Conservation (phyloP, 2,797 vertebrate species). For the Tapera naevia region DNA sequence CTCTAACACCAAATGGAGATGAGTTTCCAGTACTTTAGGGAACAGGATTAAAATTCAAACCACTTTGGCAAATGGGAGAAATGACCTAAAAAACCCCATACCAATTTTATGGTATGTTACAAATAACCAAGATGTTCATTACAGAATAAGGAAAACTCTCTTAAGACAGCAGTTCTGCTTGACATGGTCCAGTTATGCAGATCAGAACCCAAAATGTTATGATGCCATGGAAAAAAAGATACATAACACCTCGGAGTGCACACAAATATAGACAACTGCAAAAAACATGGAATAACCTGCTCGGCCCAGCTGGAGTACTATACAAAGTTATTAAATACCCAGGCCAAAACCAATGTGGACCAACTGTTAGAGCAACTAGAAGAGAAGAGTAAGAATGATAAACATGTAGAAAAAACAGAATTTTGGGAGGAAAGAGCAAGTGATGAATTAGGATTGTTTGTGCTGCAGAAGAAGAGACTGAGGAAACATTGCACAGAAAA, state of each 20-base stretch:
- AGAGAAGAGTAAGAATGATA: not conserved
- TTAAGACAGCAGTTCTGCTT: not conserved
- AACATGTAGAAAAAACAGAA: not conserved
- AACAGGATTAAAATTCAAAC: not conserved
- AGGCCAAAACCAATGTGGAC: not conserved
- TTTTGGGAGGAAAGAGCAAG: rapidly evolving
- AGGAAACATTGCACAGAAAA: not conserved
- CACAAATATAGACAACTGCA: not conserved
- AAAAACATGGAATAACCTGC: not conserved
- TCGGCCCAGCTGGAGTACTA: not conserved
- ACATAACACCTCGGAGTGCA: rapidly evolving
- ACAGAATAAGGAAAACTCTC: not conserved
- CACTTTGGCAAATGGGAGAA: not conserved
- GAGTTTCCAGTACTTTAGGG: not conserved
- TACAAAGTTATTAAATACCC: not conserved
- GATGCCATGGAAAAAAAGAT: not conserved
- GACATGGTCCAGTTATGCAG: not conserved
- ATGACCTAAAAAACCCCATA: not conserved
- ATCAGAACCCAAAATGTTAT: not conserved
- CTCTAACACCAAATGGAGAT: not conserved
- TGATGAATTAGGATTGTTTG: not conserved
- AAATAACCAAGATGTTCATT: not conserved
- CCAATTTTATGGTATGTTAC: no score
- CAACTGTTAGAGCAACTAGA: not conserved
- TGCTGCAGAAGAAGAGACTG: not conserved